phyloP scores from a whole-genome alignment of 1,140 invertebrate genomes.

The Probaryconus sp. region DNA sequence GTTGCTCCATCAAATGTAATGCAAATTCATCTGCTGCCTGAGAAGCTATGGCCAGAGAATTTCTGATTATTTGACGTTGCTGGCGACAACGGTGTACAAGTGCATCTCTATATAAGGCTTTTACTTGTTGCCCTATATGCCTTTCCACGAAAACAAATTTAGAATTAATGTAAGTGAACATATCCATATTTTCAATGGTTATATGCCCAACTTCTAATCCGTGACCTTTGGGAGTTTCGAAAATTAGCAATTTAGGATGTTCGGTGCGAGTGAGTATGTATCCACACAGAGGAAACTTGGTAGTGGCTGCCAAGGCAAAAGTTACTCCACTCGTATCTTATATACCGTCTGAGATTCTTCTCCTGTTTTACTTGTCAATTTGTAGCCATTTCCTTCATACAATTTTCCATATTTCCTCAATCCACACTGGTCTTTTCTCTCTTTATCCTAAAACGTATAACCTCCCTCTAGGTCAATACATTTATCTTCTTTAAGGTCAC shows the following conservation, averaged over 20 bases:
- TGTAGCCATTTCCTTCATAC: too few species aligned
- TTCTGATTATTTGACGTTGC: slow-evolving; percentile 24
- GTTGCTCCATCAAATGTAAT: slow-evolving; percentile 21
- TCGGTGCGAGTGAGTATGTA: too few species aligned
- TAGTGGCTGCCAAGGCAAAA: slow-evolving; percentile 34
- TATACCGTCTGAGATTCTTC: too few species aligned
- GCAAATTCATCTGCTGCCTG: slow-evolving; percentile 30
- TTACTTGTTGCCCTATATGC: slow-evolving; percentile 17
- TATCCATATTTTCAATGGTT: slow-evolving; percentile 3
- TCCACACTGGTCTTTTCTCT: neutral
- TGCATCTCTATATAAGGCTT: slow-evolving; percentile 11
- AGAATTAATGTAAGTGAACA: slow-evolving; percentile 18
- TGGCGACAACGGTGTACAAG: slow-evolving; percentile 11
- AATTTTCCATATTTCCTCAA: neutral
- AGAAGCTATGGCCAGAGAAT: slow-evolving; percentile 16
- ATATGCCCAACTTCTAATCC: neutral
- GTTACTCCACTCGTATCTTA: slow-evolving; percentile 14
- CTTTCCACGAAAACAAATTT: slow-evolving; percentile 21
- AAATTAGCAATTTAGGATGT: slow-evolving; percentile 50
- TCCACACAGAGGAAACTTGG: too few species aligned
- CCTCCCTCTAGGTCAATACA: slow-evolving; percentile 25
- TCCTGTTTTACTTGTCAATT: too few species aligned
- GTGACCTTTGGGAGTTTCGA: slow-evolving; percentile 7
- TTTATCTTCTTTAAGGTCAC: neutral
- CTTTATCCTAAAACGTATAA: slow-evolving; percentile 23